Evolutionary conservation across 2,113 vertebrate genomes (phyloP), one percentile per base, ranked within the genome.

Genomic region (Pica pica): DNA sequence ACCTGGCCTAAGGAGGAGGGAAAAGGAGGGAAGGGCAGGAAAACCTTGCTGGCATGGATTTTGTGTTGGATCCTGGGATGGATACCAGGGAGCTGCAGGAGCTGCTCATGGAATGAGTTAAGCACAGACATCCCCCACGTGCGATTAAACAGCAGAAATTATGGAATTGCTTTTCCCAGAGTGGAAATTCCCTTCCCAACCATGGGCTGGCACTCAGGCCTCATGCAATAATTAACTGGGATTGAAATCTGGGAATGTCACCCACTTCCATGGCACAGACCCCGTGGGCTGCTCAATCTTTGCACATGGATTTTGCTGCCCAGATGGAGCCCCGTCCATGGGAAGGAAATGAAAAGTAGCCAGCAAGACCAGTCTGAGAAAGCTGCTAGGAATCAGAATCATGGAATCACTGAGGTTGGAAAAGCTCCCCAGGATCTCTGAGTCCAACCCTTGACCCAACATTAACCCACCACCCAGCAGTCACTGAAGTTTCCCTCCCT

Each of bases 1-100:
- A 14, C 20, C 3, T 0, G 0, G 35, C 37, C 52, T 7, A 1
- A 7, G 3, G 60, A 73, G 46, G 42, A 63, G 31, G 21, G 13
- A 9, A 9, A 31, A 47, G 60, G 30, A 55, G 24, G 59, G 14
- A 79, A 64, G 39, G 79, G 31, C 44, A 81, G 65, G 53, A 71
- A 37, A 71, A 73, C 7, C 18, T 61, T 35, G 46, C 41, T 24
- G 39, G 18, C 22, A 7, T 0, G 1, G 24, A 33, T 76, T 37
- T 63, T 0, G 3, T 1, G 2, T 4, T 17, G 86, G 68, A 27
- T 47, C 13, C 47, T 37, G 27, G n/a, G 9, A 8, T 2, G 17
- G 70, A 26, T 5, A 7, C 41, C 6, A 55, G 41, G 41, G 46
- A 50, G 68, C 31, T 71, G 57, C 59, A 35, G 35, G n/a, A 47